Conservation (phyloP, 2,888 invertebrate genomes). For the Drosophila barbarae region DNA sequence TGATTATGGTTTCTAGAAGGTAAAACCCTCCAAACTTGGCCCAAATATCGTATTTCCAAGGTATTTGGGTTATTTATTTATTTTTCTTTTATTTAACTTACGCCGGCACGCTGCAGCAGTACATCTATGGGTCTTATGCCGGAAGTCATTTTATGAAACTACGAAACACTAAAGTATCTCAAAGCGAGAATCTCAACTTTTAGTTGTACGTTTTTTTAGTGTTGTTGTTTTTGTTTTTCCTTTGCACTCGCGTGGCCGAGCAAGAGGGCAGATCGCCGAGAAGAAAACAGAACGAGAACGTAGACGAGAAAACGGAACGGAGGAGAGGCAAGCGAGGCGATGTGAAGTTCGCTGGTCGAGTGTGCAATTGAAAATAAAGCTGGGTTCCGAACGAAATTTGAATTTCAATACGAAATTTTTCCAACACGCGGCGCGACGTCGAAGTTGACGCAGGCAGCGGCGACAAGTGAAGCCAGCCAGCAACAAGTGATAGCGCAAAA, state of each 20-base stretch:
- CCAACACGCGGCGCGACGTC: slow-evolving; percentile 38
- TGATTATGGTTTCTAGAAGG: slow-evolving; percentile 3
- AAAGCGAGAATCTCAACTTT: slow-evolving; percentile 15
- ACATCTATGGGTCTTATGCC: slow-evolving; percentile 77
- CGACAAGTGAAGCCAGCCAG: slow-evolving; percentile 34
- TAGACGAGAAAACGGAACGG: slow-evolving; percentile 22
- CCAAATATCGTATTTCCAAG: slow-evolving; percentile 52
- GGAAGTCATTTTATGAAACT: slow-evolving; percentile 66
- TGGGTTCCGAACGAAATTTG: slow-evolving; percentile 67
- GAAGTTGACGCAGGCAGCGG: slow-evolving; percentile 29
- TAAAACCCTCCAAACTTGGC: slow-evolving; percentile 50
- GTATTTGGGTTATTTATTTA: slow-evolving; percentile 2
- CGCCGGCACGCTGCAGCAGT: slow-evolving; percentile 77
- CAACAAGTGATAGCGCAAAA: slow-evolving; percentile 67
- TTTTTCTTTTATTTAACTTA: slow-evolving; percentile 44
- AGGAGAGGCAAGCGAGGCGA: slow-evolving; percentile 21
- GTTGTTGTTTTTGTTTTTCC: not conserved
- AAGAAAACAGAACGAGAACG: slow-evolving; percentile 28
- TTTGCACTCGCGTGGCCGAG: slow-evolving; percentile 24
- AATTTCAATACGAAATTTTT: slow-evolving; percentile 68
- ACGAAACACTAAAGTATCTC: slow-evolving; percentile 27
- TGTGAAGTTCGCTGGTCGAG: slow-evolving; percentile 57
- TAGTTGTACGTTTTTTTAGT: slow-evolving; percentile 3
- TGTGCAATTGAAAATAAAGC: slow-evolving; percentile 70
- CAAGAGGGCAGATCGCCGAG: slow-evolving; percentile 13